Evolutionary conservation across 1,140 invertebrate genomes (phyloP), one percentile per base, ranked within the genome.

Genomic region (Eumaeus atala): DNA sequence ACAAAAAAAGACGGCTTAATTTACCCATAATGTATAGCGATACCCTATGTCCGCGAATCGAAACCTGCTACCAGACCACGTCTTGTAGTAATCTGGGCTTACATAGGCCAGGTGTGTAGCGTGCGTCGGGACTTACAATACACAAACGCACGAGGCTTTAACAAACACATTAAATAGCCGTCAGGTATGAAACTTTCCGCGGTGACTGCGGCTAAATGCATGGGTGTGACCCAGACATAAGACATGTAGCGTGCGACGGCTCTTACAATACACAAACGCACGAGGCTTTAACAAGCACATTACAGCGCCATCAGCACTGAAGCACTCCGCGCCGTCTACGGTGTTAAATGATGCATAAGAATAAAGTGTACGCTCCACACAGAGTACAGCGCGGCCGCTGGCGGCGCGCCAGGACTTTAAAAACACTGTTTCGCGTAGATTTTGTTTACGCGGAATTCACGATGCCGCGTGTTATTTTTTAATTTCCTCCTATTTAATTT

Each of bases 281-380:
- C 21, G 21, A 9, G 7, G 7, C 40, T 44, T 12, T 44, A 44
- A 44, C 40, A 17, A 44, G 40, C 40, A 9, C 40, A 44, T 44
- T 44, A 44, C 35, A 37, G 14, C 40, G 40, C 35, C 40, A 44
- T 14, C 40, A 44, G 40, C 40, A 1, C 16, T 44, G 40, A 14
- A 44, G 17, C 40, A 28, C 6, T 28, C 40, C 16, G 40, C 40
- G 40, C 21, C 6, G 21, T 28, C 21, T 28, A 6, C 40, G 40
- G 12, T 44, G 40, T 17, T 44, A 44, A 44, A 44, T 44, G 40
- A 44, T 44, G 40, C 40, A 44, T 44, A 44, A 44, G 17, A 44
- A 16, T 44, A 16, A 16, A 44, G 12, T 44, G 40, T 18, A 9
- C 38, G 5, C 12, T 40, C 12, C 11, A 12, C 38, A 2, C 17